Conservation (phyloP, 2,888 invertebrate species). For the Ormyrus pomaceus region DNA sequence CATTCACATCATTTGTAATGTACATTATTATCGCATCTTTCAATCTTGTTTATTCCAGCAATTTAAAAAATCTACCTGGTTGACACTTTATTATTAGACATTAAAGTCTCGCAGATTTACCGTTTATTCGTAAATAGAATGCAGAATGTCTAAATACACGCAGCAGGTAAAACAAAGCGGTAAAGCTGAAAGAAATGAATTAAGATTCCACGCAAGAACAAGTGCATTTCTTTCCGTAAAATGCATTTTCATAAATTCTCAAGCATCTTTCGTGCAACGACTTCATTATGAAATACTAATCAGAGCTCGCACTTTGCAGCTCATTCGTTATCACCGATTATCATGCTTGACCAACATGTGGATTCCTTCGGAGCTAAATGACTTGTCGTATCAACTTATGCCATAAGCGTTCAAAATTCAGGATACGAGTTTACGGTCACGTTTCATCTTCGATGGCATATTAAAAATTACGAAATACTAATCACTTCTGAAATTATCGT, state of each 20-base stretch:
- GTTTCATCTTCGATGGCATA: too few relatives aligned
- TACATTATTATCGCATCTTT: background rate
- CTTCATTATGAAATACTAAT: too few relatives aligned
- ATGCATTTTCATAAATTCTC: conserved; percentile 18
- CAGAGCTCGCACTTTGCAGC: too few relatives aligned
- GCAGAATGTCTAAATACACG: background rate
- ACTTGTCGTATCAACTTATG: too few relatives aligned
- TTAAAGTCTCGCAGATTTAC: conserved; percentile 9
- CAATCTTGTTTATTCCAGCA: background rate
- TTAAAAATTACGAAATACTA: too few relatives aligned
- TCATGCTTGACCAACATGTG: too few relatives aligned
- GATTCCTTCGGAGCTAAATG: too few relatives aligned
- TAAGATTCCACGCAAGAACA: conserved; percentile 3
- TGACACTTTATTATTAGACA: conserved; percentile 25
- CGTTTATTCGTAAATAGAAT: conserved; percentile 23
- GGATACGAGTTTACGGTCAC: too few relatives aligned
- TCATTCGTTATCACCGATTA: too few relatives aligned
- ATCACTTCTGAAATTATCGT: too few relatives aligned
- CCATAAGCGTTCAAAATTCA: too few relatives aligned
- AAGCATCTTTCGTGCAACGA: conserved; percentile 3
- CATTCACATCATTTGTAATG: background rate
- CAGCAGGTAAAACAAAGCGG: background rate
- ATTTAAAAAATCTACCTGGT: conserved; percentile 16
- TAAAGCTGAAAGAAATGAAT: conserved; percentile 13
- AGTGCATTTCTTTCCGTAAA: conserved; percentile 6